Base-by-base conservation (phyloP, 2,797 vertebrate genomes). In the Eutrigla gurnardus region DNA sequence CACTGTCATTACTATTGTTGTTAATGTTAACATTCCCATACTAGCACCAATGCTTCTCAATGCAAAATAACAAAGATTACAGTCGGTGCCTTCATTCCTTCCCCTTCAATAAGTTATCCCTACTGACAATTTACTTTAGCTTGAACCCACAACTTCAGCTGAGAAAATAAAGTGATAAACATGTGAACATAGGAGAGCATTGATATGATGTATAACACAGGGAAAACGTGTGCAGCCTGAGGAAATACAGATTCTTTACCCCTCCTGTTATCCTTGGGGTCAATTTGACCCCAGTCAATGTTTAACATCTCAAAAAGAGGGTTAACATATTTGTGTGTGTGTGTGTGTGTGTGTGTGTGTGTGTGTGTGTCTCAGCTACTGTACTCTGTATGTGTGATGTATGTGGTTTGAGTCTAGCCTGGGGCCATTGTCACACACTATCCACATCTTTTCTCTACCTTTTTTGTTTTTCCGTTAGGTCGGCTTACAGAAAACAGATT, bases 21-120 rank as follows among this genome's bases (percentile, higher is more conserved):
- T 15, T 66, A 42, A 73, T 74, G 39, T 66, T 69, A 65, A 60
- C 66, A 18, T 62, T 65, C 65, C 42, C 70, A 61, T 9, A 71
- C 52, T 54, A 60, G 70, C 70, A 68, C 49, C 42, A 6, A 54
- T 17, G 46, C 43, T 8, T 46, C 52, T 73, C 73, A 68, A 39
- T 4, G 13, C 17, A 54, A 3, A 54, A 54, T 58, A 33, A 17
- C 9, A 43, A 49, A 37, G 61, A 67, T 49, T 45, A 35, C 13
- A 53, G 6, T 5, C 11, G 45, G 32, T 9, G 37, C 2, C 10
- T 25, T 58, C 42, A 32, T 61, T 71, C 36, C 71, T 58, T 71
- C 50, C 54, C 59, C 59, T 8, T 77, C 32, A 57, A 43, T 3
- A 46, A 57, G 1, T 54, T 36, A 6, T 61, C 18, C 49, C 9